Conservation (phyloP, 2,888 invertebrate genomes). For the Listrodromus nycthemerus region DNA sequence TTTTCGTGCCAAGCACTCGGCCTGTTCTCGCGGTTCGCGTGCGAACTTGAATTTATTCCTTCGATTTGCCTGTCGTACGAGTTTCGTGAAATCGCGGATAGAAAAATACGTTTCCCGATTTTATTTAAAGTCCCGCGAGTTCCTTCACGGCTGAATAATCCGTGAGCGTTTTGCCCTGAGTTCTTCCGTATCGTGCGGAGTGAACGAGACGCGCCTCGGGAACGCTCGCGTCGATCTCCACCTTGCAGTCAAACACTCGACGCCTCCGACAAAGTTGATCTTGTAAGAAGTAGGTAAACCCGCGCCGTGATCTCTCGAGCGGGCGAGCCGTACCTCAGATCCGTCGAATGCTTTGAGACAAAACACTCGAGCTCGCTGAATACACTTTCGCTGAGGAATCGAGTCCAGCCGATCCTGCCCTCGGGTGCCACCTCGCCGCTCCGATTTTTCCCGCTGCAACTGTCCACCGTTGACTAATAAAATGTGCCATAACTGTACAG, state of each 20-base stretch:
- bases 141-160: not conserved
- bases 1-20: not conserved
- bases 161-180: not conserved
- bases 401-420: constrained; percentile 31
- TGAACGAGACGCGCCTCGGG: not conserved
- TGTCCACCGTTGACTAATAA: not conserved
- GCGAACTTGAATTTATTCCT: not conserved
- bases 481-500: not conserved
- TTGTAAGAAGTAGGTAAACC: constrained; percentile 1
- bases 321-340: not conserved
- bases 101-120: not conserved
- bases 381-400: constrained; percentile 42
- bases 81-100: not conserved
- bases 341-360: constrained; percentile 54
- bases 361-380: constrained; percentile 46
- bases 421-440: not conserved
- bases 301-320: not conserved
- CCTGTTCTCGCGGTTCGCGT: not conserved
- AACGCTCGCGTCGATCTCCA: not conserved
- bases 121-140: not conserved
- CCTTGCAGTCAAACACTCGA: constrained; percentile 9
- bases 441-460: not conserved
- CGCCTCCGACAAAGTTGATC: not conserved
- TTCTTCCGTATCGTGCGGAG: not conserved
- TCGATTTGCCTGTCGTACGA: not conserved